These are phyloP conservation scores for Scyliorhinus canicula DNA, from an alignment of 2,797 vertebrate species.

Conservation along the genomic window DNA sequence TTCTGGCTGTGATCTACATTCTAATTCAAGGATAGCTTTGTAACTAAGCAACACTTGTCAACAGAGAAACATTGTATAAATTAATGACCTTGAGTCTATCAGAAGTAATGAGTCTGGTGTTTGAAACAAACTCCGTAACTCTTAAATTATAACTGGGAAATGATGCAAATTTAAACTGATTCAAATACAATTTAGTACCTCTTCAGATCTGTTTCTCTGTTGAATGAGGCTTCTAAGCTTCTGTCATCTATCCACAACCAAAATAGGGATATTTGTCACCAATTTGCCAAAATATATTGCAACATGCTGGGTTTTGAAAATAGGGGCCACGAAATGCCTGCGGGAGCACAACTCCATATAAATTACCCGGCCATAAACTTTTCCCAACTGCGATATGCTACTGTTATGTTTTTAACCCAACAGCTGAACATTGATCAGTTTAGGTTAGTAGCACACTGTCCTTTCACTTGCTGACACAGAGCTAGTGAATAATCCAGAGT, in stretches of 20 bases:
- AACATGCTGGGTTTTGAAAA: background rate
- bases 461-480: background rate
- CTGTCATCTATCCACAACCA: background rate
- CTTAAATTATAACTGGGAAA: background rate
- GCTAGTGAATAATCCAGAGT: too few relatives aligned
- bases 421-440: background rate
- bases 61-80: conserved; percentile 5
- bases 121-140: background rate
- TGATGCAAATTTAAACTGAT: background rate
- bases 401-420: background rate
- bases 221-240: too few relatives aligned
- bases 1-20: background rate
- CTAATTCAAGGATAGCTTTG: conserved; percentile 33
- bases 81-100: conserved; percentile 23
- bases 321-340: background rate
- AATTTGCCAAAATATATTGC: background rate
- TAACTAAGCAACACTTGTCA: conserved; percentile 20
- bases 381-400: background rate
- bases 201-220: background rate
- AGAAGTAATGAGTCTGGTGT: conserved; percentile 31
- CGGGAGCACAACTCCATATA: too few relatives aligned
- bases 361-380: background rate
- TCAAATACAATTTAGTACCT: background rate
- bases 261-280: background rate
- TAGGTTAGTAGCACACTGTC: background rate